These are phyloP conservation scores for Nesoenas mayeri DNA, from an alignment of 2,113 vertebrate genomes.

Conservation along the genomic window DNA sequence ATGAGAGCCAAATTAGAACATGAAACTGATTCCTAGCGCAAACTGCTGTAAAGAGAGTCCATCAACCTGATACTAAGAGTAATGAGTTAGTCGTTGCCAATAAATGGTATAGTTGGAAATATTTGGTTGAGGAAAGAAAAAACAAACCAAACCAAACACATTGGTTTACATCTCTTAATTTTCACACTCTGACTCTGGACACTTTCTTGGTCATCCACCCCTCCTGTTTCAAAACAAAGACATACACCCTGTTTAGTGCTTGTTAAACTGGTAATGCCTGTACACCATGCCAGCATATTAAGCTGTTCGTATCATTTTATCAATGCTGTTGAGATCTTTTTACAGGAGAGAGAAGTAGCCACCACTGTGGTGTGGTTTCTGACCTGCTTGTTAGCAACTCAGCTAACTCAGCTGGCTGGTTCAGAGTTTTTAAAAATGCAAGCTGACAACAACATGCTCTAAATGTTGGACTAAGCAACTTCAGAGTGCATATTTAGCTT, in stretches of 20 bases:
- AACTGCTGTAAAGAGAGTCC: background rate
- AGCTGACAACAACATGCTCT: background rate
- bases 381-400: conserved; percentile 10
- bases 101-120: background rate
- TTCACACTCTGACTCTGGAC: background rate
- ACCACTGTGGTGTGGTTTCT: background rate
- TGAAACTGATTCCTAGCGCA: background rate
- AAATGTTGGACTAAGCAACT: conserved; percentile 33
- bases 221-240: conserved; percentile 3
- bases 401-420: conserved; percentile 27
- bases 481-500: background rate
- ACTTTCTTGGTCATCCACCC: background rate
- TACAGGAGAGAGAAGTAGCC: background rate
- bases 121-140: background rate
- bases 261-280: conserved; percentile 50
- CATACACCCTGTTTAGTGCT: background rate
- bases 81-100: background rate
- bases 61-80: background rate
- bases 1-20: background rate
- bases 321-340: conserved; percentile 6
- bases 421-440: conserved; percentile 7
- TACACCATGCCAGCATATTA: background rate
- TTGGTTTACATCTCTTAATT: background rate
- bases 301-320: conserved; percentile 35
- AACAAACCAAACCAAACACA: background rate